A percentile compares a stretch with the other conserved stretches of the same genome.
Conservation (phyloP, 2,888 invertebrate genomes). For the Nineta flava region DNA sequence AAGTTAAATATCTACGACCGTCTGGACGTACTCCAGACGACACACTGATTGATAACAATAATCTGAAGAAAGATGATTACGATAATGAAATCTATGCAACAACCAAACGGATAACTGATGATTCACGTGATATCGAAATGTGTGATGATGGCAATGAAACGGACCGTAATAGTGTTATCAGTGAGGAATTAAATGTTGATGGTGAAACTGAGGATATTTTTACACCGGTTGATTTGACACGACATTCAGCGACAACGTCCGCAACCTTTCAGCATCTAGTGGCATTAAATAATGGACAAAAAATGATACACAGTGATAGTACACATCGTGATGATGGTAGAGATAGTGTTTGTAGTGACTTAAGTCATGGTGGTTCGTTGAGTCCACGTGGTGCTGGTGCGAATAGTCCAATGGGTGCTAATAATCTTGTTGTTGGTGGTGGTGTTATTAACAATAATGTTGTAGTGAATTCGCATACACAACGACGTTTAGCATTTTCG, state of each 20-base stretch:
- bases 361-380: slow-evolving; percentile 23
- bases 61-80: not conserved
- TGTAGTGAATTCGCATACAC: slow-evolving; percentile 29
- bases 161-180: slow-evolving; percentile 21
- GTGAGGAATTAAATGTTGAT: slow-evolving; percentile 24
- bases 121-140: slow-evolving; percentile 25
- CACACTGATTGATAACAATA: slow-evolving; percentile 12
- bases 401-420: slow-evolving; percentile 26
- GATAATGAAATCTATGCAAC: not conserved
- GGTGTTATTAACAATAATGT: slow-evolving; percentile 25
- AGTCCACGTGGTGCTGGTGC: slow-evolving; percentile 23
- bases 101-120: slow-evolving; percentile 15
- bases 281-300: not conserved
- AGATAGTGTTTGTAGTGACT: slow-evolving; percentile 31
- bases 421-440: slow-evolving; percentile 27
- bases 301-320: not conserved
- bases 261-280: slow-evolving; percentile 6
- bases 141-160: slow-evolving; percentile 22
- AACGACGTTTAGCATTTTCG: slow-evolving; percentile 64
- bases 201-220: slow-evolving; percentile 27
- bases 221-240: slow-evolving; percentile 29
- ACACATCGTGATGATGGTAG: slow-evolving; percentile 19
- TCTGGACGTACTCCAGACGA: slow-evolving; percentile 14
- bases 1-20: not conserved
- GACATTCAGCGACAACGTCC: slow-evolving; percentile 16